Percentiles rank a stretch among this genome's conserved stretches.
Conservation (phyloP, 2,888 invertebrate species). For the Hirtodrosophila trivittata region DNA sequence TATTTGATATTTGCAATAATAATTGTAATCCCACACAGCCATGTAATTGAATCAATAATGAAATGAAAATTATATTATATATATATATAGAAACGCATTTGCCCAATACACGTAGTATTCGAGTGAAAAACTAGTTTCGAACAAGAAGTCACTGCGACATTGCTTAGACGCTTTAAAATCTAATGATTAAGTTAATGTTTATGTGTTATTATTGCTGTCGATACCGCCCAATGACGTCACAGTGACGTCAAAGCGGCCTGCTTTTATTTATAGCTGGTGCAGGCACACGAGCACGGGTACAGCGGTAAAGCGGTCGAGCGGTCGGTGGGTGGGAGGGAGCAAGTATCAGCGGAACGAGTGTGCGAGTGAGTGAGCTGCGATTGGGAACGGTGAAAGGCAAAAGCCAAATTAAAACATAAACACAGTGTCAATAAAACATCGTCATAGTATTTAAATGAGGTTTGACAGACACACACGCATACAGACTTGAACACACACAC, state of each 20-base stretch:
- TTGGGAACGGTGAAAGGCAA: conserved; percentile 61
- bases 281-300: conserved; percentile 10
- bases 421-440: conserved; percentile 77
- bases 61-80: conserved; percentile 26
- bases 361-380: not conserved
- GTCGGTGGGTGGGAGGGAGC: not conserved
- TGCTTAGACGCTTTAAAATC: conserved; percentile 68
- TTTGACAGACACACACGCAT: conserved; percentile 66
- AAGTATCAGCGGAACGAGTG: not conserved
- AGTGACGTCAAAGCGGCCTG: conserved; percentile 77
- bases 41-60: conserved; percentile 28
- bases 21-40: no score
- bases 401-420: conserved; percentile 79
- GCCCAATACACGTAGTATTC: no score
- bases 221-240: conserved; percentile 75
- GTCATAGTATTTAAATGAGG: conserved; percentile 80
- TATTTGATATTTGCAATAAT: no score
- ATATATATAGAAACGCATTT: conserved; percentile 2
- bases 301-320: conserved; percentile 8
- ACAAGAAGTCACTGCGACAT: conserved; percentile 25
- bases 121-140: conserved; percentile 52
- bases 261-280: conserved; percentile 65
- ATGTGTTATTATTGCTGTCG: conserved; percentile 63
- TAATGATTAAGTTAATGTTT: conserved; percentile 77
- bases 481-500: conserved; percentile 11